Percentiles rank a stretch among this genome's conserved stretches.
phyloP scores from a whole-genome alignment of 2,888 invertebrate species.

The Chrysolina americana region DNA sequence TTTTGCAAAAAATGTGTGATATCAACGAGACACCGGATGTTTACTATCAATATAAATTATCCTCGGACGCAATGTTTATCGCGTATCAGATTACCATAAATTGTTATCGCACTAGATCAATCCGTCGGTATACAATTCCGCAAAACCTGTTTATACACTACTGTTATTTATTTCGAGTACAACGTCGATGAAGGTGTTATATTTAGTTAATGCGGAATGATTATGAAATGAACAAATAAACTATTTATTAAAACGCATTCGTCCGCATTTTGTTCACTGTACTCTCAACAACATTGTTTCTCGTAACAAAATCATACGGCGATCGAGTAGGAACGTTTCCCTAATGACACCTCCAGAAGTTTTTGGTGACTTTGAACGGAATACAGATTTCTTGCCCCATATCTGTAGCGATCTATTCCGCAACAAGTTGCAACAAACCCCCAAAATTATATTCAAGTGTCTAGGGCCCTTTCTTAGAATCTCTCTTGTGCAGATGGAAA shows the following conservation, averaged over 20 bases:
- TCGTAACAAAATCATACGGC: too few relatives aligned
- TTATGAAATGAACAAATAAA: conserved; percentile 11
- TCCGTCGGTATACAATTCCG: conserved; percentile 16
- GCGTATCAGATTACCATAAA: not conserved
- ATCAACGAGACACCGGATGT: conserved; percentile 13
- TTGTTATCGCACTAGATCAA: conserved; percentile 19
- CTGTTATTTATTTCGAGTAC: conserved; percentile 13
- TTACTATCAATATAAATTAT: conserved; percentile 14
- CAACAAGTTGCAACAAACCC: too few relatives aligned
- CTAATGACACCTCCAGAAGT: too few relatives aligned
- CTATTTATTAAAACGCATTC: conserved; percentile 10
- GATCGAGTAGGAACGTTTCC: too few relatives aligned
- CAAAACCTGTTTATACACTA: conserved; percentile 2
- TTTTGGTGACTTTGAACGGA: too few relatives aligned
- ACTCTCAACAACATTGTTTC: not conserved
- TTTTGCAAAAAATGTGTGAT: not conserved
- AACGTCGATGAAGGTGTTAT: not conserved
- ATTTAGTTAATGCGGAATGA: not conserved
- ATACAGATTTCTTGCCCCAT: too few relatives aligned
- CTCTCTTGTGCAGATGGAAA: too few relatives aligned
- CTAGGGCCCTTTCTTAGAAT: too few relatives aligned
- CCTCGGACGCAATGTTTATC: conserved; percentile 11
- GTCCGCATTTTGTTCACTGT: conserved; percentile 1
- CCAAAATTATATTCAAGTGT: too few relatives aligned
- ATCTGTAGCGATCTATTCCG: too few relatives aligned